Conservation (phyloP, 1,140 invertebrate genomes). For the Ips nitidus region DNA sequence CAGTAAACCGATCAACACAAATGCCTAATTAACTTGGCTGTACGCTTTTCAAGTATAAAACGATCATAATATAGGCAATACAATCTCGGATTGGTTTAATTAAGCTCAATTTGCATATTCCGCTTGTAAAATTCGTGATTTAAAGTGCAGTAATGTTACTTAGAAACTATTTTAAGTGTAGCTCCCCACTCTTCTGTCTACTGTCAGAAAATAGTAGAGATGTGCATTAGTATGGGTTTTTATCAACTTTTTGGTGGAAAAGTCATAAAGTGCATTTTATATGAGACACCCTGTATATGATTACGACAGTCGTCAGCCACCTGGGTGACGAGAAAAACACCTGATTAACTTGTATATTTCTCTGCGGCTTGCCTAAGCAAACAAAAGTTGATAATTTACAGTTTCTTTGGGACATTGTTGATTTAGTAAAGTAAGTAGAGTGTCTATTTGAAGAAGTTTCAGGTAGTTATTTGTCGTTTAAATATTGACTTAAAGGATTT, state of each 20-base stretch:
- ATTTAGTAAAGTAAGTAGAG: constrained; percentile 32
- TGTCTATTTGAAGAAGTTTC: constrained; percentile 25
- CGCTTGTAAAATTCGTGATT: constrained; percentile 10
- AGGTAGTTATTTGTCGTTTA: not conserved
- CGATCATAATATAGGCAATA: too few relatives aligned
- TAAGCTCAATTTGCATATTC: constrained; percentile 4
- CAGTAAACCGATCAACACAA: too few relatives aligned
- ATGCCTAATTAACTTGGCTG: too few relatives aligned
- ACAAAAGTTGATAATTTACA: constrained; percentile 34
- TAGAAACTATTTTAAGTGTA: not conserved
- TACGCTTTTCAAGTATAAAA: too few relatives aligned
- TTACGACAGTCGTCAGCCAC: too few relatives aligned
- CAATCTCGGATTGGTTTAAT: not conserved
- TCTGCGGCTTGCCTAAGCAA: constrained; percentile 1
- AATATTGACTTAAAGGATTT: constrained; percentile 34
- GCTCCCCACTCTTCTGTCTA: too few relatives aligned
- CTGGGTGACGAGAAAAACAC: not conserved
- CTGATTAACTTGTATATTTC: constrained; percentile 11
- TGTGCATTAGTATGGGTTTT: too few relatives aligned
- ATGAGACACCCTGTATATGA: too few relatives aligned
- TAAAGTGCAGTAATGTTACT: constrained; percentile 7
- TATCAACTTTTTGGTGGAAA: too few relatives aligned
- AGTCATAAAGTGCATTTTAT: too few relatives aligned
- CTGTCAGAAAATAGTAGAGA: too few relatives aligned
- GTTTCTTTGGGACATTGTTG: constrained; percentile 20